phyloP scores from a whole-genome alignment of 2,888 invertebrate species.

The Athrips mouffetella region DNA sequence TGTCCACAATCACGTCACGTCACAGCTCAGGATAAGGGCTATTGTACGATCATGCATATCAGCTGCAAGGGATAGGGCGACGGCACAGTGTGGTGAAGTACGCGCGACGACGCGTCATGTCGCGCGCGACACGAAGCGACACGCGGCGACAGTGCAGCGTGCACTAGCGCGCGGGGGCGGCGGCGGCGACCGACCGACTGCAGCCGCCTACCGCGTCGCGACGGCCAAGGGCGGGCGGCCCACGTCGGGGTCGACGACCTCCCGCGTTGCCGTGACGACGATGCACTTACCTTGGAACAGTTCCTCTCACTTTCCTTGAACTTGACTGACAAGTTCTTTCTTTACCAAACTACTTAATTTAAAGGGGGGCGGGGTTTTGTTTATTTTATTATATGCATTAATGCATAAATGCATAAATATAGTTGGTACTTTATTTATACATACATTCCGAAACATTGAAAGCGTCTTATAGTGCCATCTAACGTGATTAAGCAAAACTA shows the following conservation, averaged over 20 bases:
- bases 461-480: background rate
- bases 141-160: background rate
- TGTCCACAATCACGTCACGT: too few species aligned
- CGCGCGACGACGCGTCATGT: background rate
- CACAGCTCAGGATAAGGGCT: too few species aligned
- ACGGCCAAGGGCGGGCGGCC: constrained; percentile 39
- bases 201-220: constrained; percentile 31
- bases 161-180: background rate
- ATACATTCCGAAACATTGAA: too few species aligned
- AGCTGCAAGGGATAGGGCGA: too few species aligned
- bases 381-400: too few species aligned
- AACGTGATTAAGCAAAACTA: background rate
- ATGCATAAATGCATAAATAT: too few species aligned
- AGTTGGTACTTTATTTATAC: too few species aligned
- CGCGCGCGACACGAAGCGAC: background rate
- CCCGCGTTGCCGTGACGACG: constrained; percentile 47
- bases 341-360: too few species aligned
- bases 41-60: too few species aligned
- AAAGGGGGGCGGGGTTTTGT: too few species aligned
- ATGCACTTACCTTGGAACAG: constrained; percentile 28
- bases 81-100: too few species aligned
- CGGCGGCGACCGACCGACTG: constrained; percentile 23
- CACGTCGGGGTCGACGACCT: constrained; percentile 28
- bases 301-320: background rate
- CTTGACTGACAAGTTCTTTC: too few species aligned